Evolutionary conservation across 92 coral and sea anemone species (phyloP), one percentile per base, ranked within the genome.

Genomic region (Palythoa heliodiscus): DNA sequence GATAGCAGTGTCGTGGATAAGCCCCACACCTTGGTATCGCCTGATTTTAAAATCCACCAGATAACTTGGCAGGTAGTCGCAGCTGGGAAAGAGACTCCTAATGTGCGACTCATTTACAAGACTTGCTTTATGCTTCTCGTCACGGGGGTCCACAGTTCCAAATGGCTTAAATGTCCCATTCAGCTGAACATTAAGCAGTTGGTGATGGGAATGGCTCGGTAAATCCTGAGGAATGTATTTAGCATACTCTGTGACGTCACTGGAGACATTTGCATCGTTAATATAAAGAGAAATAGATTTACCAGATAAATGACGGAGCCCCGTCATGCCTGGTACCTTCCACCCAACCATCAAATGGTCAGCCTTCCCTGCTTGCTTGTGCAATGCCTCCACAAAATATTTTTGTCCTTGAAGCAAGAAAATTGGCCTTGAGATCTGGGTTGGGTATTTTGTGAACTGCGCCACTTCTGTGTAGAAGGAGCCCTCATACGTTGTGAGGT

Each of bases 341-440:
- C 99, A 97, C 20, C 97, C 98, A 4, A 97, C 98, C 29, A 97
- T 87, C 43, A 97, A 76, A 23, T 97, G 99, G 60, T 97, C 97
- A 24, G 66, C 75, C 1, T 86, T 77, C 22, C 86, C 53, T 11
- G 93, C 95, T 81, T 97, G 99, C 75, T 97, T 97, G 84, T 97
- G 99, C 71, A 97, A 87, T 2, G 93, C 99, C 73, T 97, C 99
- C 16, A 97, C 86, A 85, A 93, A 97, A 76, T 97, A 97, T 14
- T 91, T 95, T 57, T 85, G 83, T 17, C 93, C 96, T 73, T 89
- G 92, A 17, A 73, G 88, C 22, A 97, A 88, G 75, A 83, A 93
- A 19, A 97, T 69, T 11, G 93, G 90, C 24, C 81, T 81, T 3
- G 99, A 97, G 40, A 95, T 75, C 69, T 97, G 99, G 13, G 93